These are phyloP conservation scores for Scaptomyza caliginosa DNA, from an alignment of 2,888 invertebrate genomes.

Conservation along the genomic window DNA sequence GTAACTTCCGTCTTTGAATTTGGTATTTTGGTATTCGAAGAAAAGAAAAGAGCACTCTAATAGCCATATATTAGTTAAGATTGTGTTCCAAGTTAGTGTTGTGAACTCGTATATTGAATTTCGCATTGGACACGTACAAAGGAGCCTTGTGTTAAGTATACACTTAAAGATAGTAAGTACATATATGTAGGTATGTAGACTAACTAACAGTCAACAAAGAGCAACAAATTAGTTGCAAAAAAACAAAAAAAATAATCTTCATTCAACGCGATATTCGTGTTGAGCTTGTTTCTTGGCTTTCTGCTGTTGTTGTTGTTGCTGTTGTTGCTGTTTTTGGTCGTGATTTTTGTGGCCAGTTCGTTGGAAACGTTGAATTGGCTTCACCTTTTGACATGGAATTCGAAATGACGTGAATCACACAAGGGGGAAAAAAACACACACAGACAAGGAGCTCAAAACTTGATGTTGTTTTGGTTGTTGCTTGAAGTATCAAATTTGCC, in stretches of 20 bases:
- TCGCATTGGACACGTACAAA: slow-evolving; percentile 19
- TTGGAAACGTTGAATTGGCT: slow-evolving; percentile 74
- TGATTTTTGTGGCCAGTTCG: slow-evolving; percentile 77
- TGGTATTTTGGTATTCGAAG: slow-evolving; percentile 44
- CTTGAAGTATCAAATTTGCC: slow-evolving; percentile 40
- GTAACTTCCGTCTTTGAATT: slow-evolving; percentile 71
- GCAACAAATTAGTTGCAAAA: slow-evolving; percentile 63
- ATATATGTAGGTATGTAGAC: slow-evolving; percentile 45
- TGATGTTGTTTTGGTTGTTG: slow-evolving; percentile 12
- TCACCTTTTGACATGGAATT: slow-evolving; percentile 79
- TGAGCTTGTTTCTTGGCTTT: slow-evolving; percentile 31
- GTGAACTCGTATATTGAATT: slow-evolving; percentile 38
- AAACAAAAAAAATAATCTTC: slow-evolving; percentile 60
- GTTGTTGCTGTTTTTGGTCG: slow-evolving; percentile 55
- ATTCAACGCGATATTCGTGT: slow-evolving; percentile 70
- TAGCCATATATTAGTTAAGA: slow-evolving; percentile 61
- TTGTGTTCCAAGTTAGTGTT: slow-evolving; percentile 12
- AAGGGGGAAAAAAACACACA: too few relatives aligned
- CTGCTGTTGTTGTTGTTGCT: slow-evolving; percentile 26
- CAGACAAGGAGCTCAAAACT: slow-evolving; percentile 53
- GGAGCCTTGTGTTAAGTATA: slow-evolving; percentile 9
- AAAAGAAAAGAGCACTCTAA: slow-evolving; percentile 40
- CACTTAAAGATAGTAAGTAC: not conserved
- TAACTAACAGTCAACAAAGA: slow-evolving; percentile 33
- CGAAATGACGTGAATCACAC: slow-evolving; percentile 76